phyloP scores from a whole-genome alignment of 2,888 invertebrate genomes.

The Andrena chrysosceles region DNA sequence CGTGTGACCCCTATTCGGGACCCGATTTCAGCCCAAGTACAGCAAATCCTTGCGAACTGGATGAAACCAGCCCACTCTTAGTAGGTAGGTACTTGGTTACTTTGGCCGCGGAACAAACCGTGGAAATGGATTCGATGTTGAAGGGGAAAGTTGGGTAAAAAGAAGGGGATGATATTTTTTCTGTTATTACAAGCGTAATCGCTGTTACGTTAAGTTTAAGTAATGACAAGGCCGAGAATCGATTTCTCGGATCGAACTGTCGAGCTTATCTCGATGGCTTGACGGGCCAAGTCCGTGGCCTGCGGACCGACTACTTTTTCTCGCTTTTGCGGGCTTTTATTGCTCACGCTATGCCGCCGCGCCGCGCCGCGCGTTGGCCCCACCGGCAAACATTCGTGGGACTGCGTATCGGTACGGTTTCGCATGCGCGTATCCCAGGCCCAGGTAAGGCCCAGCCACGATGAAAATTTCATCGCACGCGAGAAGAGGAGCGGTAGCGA shows the following conservation, averaged over 20 bases:
- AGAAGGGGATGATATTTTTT: not conserved
- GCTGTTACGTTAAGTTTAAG: constrained; percentile 23
- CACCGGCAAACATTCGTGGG: constrained; percentile 65
- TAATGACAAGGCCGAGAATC: constrained; percentile 48
- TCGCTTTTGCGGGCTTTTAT: constrained; percentile 64
- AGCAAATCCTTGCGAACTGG: constrained; percentile 59
- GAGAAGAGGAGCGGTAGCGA: constrained; percentile 59
- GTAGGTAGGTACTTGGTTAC: too few relatives aligned
- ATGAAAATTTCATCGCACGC: constrained; percentile 75
- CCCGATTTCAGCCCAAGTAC: constrained; percentile 65
- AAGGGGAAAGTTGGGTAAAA: not conserved
- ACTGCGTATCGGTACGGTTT: constrained; percentile 67
- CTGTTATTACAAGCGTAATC: constrained; percentile 16
- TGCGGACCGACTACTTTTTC: constrained; percentile 68
- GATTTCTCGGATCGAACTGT: constrained; percentile 52
- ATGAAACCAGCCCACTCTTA: constrained; percentile 21
- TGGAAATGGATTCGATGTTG: not conserved
- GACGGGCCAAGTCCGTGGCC: constrained; percentile 34
- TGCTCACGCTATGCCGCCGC: constrained; percentile 51
- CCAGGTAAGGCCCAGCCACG: constrained; percentile 31
- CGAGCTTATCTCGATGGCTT: constrained; percentile 47
- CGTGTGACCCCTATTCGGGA: constrained; percentile 72
- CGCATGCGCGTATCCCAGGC: constrained; percentile 65
- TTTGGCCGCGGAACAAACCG: too few relatives aligned
- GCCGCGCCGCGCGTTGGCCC: constrained; percentile 10